Conservation (phyloP, 1,140 invertebrate genomes). For the Geopemphigus sp. region DNA sequence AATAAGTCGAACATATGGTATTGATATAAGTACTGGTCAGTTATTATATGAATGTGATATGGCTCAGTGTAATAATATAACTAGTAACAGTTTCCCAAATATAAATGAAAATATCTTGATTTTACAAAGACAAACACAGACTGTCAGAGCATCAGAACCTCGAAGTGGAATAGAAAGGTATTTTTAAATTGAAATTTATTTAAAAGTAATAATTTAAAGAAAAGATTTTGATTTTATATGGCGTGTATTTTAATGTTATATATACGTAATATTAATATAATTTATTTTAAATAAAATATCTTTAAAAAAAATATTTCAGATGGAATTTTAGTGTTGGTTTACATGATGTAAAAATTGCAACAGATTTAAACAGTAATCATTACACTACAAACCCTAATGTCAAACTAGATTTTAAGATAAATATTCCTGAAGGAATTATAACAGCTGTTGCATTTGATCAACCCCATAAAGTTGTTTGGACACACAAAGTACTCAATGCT, state of each 20-base stretch:
- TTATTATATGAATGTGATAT: conserved; percentile 76
- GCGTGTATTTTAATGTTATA: too few relatives aligned
- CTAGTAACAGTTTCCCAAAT: conserved; percentile 56
- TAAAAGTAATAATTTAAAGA: too few relatives aligned
- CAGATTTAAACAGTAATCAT: conserved; percentile 56
- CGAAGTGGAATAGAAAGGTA: conserved; percentile 77
- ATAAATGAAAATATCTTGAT: conserved; percentile 72
- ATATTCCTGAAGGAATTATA: conserved; percentile 74
- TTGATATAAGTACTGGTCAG: conserved; percentile 73
- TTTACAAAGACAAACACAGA: conserved; percentile 73
- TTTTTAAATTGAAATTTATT: conserved; percentile 14
- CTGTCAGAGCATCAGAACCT: conserved; percentile 81
- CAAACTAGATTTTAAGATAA: conserved; percentile 64
- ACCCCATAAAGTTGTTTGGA: conserved; percentile 64
- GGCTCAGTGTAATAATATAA: conserved; percentile 67
- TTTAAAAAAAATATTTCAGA: conserved; percentile 59
- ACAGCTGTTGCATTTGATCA: conserved; percentile 62
- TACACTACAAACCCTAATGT: conserved; percentile 55
- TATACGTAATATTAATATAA: background rate
- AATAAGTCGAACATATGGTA: conserved; percentile 62
- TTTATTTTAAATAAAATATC: conserved; percentile 39
- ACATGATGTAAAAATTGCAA: conserved; percentile 71
- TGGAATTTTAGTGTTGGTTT: conserved; percentile 96
- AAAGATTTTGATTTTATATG: too few relatives aligned
- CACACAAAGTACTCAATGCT: conserved; percentile 63